Evolutionary conservation across 2,888 invertebrate genomes (phyloP).

Genomic region (Melinaea menophilus): DNA sequence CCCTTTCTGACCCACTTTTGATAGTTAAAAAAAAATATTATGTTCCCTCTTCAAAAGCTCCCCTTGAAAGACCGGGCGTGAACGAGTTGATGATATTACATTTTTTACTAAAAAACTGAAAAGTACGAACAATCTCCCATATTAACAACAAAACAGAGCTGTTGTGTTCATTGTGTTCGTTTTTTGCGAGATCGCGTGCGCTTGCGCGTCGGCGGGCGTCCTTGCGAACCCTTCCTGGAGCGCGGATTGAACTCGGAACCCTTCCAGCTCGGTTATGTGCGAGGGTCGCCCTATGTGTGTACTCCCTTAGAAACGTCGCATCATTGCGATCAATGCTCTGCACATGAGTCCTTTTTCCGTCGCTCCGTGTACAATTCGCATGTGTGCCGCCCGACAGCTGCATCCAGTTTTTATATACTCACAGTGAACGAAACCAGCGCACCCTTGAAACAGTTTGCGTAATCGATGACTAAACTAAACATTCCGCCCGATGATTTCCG

Average conservation of each 20-base stretch:
- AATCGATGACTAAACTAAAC: conserved; percentile 79
- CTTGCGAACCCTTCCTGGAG: conserved; percentile 73
- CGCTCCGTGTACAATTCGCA: conserved; percentile 63
- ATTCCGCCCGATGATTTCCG: conserved; percentile 78
- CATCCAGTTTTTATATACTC: conserved; percentile 75
- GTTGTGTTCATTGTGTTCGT: conserved; percentile 69
- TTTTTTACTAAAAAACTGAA: conserved; percentile 68
- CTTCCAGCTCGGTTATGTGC: conserved; percentile 48
- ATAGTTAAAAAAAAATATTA: conserved; percentile 73
- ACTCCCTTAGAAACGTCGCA: conserved; percentile 43
- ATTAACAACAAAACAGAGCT: conserved; percentile 75
- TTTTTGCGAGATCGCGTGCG: conserved; percentile 76
- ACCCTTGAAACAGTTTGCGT: conserved; percentile 79
- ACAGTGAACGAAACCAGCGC: conserved; percentile 68
- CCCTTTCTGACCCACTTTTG: conserved; percentile 78
- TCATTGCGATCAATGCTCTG: conserved; percentile 29
- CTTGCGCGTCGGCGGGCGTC: conserved; percentile 75
- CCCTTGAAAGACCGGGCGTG: conserved; percentile 76
- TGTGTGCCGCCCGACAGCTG: conserved; percentile 76
- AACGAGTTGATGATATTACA: conserved; percentile 79
- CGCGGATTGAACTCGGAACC: conserved; percentile 69
- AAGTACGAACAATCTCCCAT: conserved; percentile 76
- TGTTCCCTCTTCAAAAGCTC: conserved; percentile 70
- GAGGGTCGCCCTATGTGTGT: conserved; percentile 44
- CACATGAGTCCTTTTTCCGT: conserved; percentile 53